A percentile compares a stretch with the other conserved stretches of the same genome.
Conservation (phyloP, 1,140 invertebrate genomes). For the Mylabris phalerata region DNA sequence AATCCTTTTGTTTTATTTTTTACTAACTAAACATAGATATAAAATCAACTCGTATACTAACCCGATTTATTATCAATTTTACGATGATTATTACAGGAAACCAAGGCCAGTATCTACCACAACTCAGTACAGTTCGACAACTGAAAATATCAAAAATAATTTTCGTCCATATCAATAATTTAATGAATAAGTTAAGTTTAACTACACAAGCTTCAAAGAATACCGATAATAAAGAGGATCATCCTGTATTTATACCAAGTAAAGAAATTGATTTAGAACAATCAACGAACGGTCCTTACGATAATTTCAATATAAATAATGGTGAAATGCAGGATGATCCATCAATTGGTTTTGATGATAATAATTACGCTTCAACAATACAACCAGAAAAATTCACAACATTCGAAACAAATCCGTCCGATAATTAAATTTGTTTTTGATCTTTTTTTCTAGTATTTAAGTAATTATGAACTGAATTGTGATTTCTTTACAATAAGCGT, state of each 20-base stretch:
- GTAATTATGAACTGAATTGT: no score
- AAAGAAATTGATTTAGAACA: constrained; percentile 19
- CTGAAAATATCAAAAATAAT: constrained; percentile 23
- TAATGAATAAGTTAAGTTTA: constrained; percentile 22
- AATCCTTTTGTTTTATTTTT: not conserved
- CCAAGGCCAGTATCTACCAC: constrained; percentile 15
- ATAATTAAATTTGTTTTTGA: not conserved
- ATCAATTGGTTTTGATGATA: constrained; percentile 38
- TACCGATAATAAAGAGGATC: constrained; percentile 15
- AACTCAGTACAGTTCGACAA: constrained; percentile 15
- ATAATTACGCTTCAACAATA: constrained; percentile 48
- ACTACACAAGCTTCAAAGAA: constrained; percentile 12
- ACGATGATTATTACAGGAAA: constrained; percentile 10
- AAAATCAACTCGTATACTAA: no score
- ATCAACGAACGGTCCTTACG: constrained; percentile 48
- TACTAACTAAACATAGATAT: no score
- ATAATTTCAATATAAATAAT: constrained; percentile 40
- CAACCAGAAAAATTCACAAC: constrained; percentile 48
- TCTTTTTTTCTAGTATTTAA: no score
- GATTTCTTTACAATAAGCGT: no score
- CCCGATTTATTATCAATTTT: not conserved
- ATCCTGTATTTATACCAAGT: constrained; percentile 17
- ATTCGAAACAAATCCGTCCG: constrained; percentile 29
- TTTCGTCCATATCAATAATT: constrained; percentile 20
- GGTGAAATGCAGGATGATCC: constrained; percentile 49